Evolutionary conservation across 2,113 vertebrate genomes (phyloP).

Genomic region (Channa argus): DNA sequence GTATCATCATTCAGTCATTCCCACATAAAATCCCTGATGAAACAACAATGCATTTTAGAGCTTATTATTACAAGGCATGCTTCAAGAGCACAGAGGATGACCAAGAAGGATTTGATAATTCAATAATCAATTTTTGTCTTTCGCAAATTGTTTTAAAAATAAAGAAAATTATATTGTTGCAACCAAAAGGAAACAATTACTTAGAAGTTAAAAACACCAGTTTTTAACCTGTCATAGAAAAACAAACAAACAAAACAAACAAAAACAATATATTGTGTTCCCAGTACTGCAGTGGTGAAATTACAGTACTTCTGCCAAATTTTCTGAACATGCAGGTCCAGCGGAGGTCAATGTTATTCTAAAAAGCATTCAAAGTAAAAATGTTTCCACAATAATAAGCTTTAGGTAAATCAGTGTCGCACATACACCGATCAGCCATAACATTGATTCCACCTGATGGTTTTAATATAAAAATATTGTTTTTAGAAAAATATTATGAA

Average conservation of each 20-base stretch:
- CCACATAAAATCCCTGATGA: slow-evolving; percentile 78
- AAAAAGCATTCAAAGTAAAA: slow-evolving; percentile 69
- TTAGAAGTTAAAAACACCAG: slow-evolving; percentile 26
- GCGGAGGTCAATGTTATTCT: slow-evolving; percentile 34
- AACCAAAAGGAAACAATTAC: slow-evolving; percentile 35
- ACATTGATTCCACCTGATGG: too few species aligned
- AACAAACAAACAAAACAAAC: too few species aligned
- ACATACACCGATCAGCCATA: not conserved
- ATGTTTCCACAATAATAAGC: slow-evolving; percentile 29
- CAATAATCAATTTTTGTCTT: too few species aligned
- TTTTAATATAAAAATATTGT: too few species aligned
- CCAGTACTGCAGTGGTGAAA: slow-evolving; percentile 49
- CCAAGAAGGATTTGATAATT: slow-evolving; percentile 3
- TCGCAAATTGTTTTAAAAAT: slow-evolving; percentile 6
- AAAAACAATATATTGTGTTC: slow-evolving; percentile 36
- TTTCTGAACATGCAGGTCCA: slow-evolving; percentile 71
- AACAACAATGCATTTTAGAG: slow-evolving; percentile 66
- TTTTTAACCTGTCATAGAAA: slow-evolving; percentile 19
- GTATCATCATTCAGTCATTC: slow-evolving; percentile 73
- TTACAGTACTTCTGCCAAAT: slow-evolving; percentile 16
- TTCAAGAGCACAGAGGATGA: slow-evolving; percentile 66
- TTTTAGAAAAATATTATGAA: too few species aligned
- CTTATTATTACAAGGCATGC: slow-evolving; percentile 69
- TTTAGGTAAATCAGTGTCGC: slow-evolving; percentile 28
- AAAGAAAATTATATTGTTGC: slow-evolving; percentile 20